These are phyloP conservation scores for Megastigmus dorsalis DNA, from an alignment of 2,888 invertebrate genomes.

Conservation along the genomic window DNA sequence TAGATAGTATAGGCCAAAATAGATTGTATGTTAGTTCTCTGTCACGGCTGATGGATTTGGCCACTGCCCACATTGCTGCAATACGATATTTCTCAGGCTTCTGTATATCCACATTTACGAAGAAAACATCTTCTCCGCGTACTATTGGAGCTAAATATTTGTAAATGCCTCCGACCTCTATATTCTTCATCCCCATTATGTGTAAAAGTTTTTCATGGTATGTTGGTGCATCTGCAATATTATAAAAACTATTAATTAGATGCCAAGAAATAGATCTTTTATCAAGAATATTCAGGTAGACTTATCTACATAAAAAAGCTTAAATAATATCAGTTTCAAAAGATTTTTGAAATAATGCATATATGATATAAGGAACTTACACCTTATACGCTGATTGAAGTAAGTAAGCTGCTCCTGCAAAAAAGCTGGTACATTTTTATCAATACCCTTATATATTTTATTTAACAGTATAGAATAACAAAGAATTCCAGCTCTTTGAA, in stretches of 20 bases:
- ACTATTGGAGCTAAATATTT: constrained; percentile 73
- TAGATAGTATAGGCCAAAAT: constrained; percentile 75
- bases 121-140: constrained; percentile 63
- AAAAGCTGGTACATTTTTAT: constrained; percentile 33
- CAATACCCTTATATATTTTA: constrained; percentile 63
- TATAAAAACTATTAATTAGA: no score
- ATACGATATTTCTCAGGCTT: constrained; percentile 70
- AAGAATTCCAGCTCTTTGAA: constrained; percentile 72
- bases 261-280: no score
- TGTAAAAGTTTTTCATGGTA: constrained; percentile 73
- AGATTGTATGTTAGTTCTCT: constrained; percentile 66
- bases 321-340: no score
- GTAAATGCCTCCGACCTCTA: constrained; percentile 70
- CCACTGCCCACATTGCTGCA: constrained; percentile 73
- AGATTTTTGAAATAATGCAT: no score
- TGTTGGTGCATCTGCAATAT: constrained; percentile 57
- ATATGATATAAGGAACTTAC: constrained; percentile 9
- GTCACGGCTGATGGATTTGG: constrained; percentile 62
- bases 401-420: constrained; percentile 65
- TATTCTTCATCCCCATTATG: constrained; percentile 75
- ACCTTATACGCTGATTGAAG: constrained; percentile 58
- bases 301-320: neutral
- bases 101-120: constrained; percentile 57
- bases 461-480: constrained; percentile 74
- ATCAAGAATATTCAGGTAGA: no score